Evolutionary conservation across 2,113 vertebrate genomes (phyloP).

Genomic region (Colaptes auratus): DNA sequence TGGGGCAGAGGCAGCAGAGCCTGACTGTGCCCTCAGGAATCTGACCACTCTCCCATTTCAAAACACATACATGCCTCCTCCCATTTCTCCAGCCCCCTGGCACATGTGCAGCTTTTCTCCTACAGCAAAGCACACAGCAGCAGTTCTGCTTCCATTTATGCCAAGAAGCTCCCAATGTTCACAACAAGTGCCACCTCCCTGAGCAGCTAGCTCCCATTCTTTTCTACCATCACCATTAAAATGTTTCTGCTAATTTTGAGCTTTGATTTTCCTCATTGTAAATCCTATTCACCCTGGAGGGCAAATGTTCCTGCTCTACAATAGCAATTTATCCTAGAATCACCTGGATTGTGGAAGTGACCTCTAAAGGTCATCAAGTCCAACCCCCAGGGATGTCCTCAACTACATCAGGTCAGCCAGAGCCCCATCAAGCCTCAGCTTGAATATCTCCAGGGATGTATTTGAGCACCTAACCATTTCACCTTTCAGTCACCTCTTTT

Average conservation of each 20-base stretch:
- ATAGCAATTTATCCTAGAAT: neutral
- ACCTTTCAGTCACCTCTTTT: no score
- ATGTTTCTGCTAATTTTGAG: neutral
- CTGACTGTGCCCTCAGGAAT: neutral
- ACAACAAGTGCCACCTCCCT: neutral
- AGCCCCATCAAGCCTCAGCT: no score
- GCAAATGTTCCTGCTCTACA: neutral
- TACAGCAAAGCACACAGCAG: accelerated
- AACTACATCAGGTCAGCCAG: no score
- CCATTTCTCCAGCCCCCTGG: neutral
- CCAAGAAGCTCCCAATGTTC: neutral
- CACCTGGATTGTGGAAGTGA: no score
- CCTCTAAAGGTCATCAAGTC: no score
- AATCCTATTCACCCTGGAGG: neutral
- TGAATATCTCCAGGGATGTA: no score
- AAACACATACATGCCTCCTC: accelerated
- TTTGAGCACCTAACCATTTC: no score
- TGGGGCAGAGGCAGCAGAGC: neutral
- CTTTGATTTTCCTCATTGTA: neutral
- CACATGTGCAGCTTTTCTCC: neutral
- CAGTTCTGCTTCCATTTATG: neutral
- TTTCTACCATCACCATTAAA: neutral
- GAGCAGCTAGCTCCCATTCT: neutral
- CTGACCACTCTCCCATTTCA: neutral
- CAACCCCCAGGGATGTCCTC: no score